These are phyloP conservation scores for Diploscapter pachys DNA, from an alignment of 1,140 invertebrate species.

Conservation along the genomic window DNA sequence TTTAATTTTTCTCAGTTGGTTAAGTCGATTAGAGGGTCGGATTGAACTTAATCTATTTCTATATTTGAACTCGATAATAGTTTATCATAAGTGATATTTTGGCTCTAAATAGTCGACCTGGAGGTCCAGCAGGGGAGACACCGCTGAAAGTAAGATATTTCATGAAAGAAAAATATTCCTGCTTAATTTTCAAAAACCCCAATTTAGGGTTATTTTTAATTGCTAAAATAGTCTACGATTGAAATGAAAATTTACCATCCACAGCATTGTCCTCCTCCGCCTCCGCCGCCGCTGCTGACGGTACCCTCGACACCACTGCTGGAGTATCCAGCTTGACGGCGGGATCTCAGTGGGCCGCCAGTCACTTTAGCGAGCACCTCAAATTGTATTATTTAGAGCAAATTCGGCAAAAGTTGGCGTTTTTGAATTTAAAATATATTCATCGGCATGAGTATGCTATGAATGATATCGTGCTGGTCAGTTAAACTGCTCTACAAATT, in stretches of 20 bases:
- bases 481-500: too few species aligned
- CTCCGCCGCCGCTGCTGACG: constrained; percentile 25
- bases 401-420: too few species aligned
- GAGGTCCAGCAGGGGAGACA: constrained; percentile 30
- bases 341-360: constrained; percentile 22
- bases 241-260: background rate
- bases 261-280: constrained; percentile 32
- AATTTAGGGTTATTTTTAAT: too few species aligned
- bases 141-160: background rate
- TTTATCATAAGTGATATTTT: too few species aligned
- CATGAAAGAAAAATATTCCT: too few species aligned
- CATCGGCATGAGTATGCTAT: background rate
- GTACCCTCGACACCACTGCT: constrained; percentile 30
- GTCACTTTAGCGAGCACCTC: constrained; percentile 37
- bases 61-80: too few species aligned
- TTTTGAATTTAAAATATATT: too few species aligned
- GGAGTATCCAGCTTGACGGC: constrained; percentile 36
- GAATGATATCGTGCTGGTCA: constrained; percentile 10
- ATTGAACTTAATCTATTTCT: too few species aligned
- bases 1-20: too few species aligned
- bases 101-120: constrained; percentile 1
- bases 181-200: too few species aligned
- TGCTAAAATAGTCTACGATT: too few species aligned
- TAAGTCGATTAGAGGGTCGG: too few species aligned
- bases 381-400: background rate